Evolutionary conservation across 2,888 invertebrate genomes (phyloP).

Genomic region (Theodoxus fluviatilis): DNA sequence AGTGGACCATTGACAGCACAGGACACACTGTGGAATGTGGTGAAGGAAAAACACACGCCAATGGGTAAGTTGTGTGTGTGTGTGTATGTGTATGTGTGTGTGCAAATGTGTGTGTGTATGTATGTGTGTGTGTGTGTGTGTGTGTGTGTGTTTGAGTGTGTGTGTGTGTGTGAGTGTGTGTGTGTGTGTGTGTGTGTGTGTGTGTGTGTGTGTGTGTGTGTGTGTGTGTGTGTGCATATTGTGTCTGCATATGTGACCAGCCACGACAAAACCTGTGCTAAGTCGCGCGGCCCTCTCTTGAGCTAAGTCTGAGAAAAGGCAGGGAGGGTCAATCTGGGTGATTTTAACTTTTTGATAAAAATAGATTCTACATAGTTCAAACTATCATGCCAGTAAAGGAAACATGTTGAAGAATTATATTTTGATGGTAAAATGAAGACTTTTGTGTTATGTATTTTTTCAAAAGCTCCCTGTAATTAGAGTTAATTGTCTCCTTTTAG

Average conservation of each 20-base stretch:
- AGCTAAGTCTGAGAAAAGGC: too few relatives aligned
- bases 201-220: neutral
- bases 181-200: slow-evolving; percentile 15
- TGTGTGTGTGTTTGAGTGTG: slow-evolving; percentile 17
- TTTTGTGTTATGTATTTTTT: too few relatives aligned
- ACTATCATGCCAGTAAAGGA: too few relatives aligned
- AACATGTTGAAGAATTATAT: too few relatives aligned
- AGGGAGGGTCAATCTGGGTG: too few relatives aligned
- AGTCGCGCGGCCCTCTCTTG: too few relatives aligned
- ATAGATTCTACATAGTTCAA: too few relatives aligned
- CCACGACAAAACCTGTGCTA: too few relatives aligned
- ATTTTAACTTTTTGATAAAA: too few relatives aligned
- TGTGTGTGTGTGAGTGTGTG: slow-evolving; percentile 7
- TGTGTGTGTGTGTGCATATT: slow-evolving; percentile 6
- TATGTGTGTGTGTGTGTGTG: neutral
- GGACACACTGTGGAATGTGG: slow-evolving; percentile 60
- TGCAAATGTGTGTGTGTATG: neutral
- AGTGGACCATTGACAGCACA: slow-evolving; percentile 58
- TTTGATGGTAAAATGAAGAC: too few relatives aligned
- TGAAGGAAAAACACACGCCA: slow-evolving; percentile 62
- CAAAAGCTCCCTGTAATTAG: too few relatives aligned
- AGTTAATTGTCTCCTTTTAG: too few relatives aligned
- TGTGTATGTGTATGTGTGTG: neutral
- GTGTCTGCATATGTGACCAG: neutral
- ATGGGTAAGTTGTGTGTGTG: slow-evolving; percentile 42